Evolutionary conservation across 2,888 invertebrate genomes (phyloP), one percentile per base, ranked within the genome.

Genomic region (Acrobasis consociella): DNA sequence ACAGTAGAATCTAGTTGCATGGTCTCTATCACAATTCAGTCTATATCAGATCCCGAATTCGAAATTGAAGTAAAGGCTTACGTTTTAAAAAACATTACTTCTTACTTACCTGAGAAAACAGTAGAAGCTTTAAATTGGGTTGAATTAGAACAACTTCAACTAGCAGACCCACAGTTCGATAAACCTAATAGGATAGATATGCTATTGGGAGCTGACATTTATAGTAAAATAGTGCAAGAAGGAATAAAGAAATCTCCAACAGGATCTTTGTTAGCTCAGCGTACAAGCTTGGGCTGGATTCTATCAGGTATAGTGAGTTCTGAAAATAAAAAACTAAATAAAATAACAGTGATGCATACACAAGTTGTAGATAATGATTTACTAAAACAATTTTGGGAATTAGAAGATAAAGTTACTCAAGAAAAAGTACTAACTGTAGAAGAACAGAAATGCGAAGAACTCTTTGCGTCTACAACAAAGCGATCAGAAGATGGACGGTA

Each of bases 1-100:
- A 38, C 0, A 16, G 2, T 42, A 56, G 9, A 37, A n/a, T 9
- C 56, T 10, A 1, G 1, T 39, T 10, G 64, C 50, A 52, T 63
- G 58, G 65, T 67, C 60, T 60, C 51, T 37, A 58, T 65, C 2
- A 65, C 59, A 56, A 64, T 69, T 46, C 64, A 66, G 60, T 65
- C 65, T 38, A 56, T 64, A 11, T 38, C 59, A 53, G 65, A 66
- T 49, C 62, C 68, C 15, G 37, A 60, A 2, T 69, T 67, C 17
- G 50, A 51, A 16, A 11, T 60, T 0, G 53, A 60, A 56, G 52
- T 65, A 1, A 56, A 56, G 22, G 64, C 64, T 16, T 46, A 42
- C 11, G 61, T 64, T 38, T 16, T 64, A 3, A 56, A 38, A 2
- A 50, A 42, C 5, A 64, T 64, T 3, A 64, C 60, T 11, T 42